Conservation (phyloP, 1,140 invertebrate genomes). For the roundworm (Caenorhabditis elegans) region WBcel235 BX284605.5:7803001-7803500, state of each 20-base stretch:
- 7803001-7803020: neutral
- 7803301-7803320: neutral
- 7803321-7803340: neutral
- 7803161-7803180: neutral
- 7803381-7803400: neutral
- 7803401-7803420: neutral
- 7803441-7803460: neutral
- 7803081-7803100: slow-evolving; percentile 5
- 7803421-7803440: no score
- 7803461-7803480: neutral
- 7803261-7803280: neutral
- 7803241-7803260: neutral
- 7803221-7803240: neutral
- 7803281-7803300: neutral
- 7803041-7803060: neutral
- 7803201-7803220: slow-evolving; percentile 17
- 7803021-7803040: neutral
- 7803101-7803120: neutral
- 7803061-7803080: slow-evolving; percentile 6
- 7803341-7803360: neutral
- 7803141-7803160: neutral
- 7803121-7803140: neutral
- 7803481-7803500: neutral
- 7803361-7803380: neutral
- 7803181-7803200: neutral